Evolutionary conservation across 2,113 vertebrate genomes (phyloP).

Genomic region (Thunnus maccoyii): DNA sequence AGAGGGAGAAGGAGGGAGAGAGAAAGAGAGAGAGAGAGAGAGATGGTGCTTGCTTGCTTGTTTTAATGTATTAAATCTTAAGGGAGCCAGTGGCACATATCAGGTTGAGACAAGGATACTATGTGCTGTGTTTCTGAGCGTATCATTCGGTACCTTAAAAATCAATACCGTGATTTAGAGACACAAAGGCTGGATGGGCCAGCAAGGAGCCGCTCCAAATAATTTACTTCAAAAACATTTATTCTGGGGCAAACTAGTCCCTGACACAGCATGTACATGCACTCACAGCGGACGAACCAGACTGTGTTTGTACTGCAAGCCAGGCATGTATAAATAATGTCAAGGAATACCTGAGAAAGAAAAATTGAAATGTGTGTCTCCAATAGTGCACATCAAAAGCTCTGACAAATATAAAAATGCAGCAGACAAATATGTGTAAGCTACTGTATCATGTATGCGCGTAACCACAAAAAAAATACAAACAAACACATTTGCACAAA

Average conservation of each 20-base stretch:
- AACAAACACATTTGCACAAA: slow-evolving; percentile 15
- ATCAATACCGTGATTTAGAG: slow-evolving; percentile 83
- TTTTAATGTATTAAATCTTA: slow-evolving; percentile 76
- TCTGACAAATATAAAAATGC: slow-evolving; percentile 12
- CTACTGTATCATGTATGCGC: not conserved
- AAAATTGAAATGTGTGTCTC: slow-evolving; percentile 58
- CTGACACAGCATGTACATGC: slow-evolving; percentile 66
- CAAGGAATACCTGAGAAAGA: slow-evolving; percentile 57
- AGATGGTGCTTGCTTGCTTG: slow-evolving; percentile 42
- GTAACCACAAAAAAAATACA: slow-evolving; percentile 5
- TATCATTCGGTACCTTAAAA: slow-evolving; percentile 75
- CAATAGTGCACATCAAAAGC: slow-evolving; percentile 56
- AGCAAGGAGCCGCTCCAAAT: slow-evolving; percentile 72
- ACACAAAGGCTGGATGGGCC: slow-evolving; percentile 66
- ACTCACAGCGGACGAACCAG: slow-evolving; percentile 59
- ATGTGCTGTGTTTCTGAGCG: slow-evolving; percentile 53
- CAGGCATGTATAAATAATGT: slow-evolving; percentile 75
- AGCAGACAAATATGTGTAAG: slow-evolving; percentile 13
- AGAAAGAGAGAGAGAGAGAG: not conserved
- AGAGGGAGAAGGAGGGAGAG: not conserved
- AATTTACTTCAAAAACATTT: slow-evolving; percentile 80
- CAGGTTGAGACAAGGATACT: slow-evolving; percentile 67
- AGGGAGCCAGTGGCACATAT: slow-evolving; percentile 72
- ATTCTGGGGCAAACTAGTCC: slow-evolving; percentile 73
- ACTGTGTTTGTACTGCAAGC: slow-evolving; percentile 62